These are phyloP conservation scores for Lipotes vexillifer DNA, from an alignment of 2,113 vertebrate species.

Conservation along the genomic window DNA sequence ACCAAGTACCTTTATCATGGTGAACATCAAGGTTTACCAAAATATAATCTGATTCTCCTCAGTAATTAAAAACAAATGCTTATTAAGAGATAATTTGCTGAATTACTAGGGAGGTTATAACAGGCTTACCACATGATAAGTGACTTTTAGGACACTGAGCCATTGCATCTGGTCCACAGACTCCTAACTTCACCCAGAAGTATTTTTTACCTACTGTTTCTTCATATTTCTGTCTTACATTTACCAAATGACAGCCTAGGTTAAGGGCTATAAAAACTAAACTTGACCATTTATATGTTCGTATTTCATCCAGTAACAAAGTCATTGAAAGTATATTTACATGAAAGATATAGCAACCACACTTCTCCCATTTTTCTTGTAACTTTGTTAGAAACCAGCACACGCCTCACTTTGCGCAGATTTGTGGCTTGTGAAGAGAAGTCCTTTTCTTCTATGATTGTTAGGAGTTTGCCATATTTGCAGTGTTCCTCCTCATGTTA, in stretches of 20 bases:
- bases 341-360: not conserved
- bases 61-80: conserved; percentile 19
- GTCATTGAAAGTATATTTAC: not conserved
- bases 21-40: conserved; percentile 26
- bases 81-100: not conserved
- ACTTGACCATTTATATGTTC: not conserved
- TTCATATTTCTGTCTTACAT: not conserved
- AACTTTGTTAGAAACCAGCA: not conserved
- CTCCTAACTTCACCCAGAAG: not conserved
- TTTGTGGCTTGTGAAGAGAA: not conserved
- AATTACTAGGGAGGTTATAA: not conserved
- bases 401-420: not conserved
- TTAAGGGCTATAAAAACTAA: not conserved
- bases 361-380: not conserved
- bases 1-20: not conserved
- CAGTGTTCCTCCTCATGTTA: not conserved
- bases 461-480: not conserved
- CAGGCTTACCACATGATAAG: not conserved
- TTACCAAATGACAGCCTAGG: not conserved
- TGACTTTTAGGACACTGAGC: not conserved
- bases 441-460: not conserved
- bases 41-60: not conserved
- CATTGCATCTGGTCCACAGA: not conserved
- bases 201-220: not conserved
- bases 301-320: not conserved